phyloP scores from a whole-genome alignment of 2,888 invertebrate genomes.

The Gastrophysa polygoni region DNA sequence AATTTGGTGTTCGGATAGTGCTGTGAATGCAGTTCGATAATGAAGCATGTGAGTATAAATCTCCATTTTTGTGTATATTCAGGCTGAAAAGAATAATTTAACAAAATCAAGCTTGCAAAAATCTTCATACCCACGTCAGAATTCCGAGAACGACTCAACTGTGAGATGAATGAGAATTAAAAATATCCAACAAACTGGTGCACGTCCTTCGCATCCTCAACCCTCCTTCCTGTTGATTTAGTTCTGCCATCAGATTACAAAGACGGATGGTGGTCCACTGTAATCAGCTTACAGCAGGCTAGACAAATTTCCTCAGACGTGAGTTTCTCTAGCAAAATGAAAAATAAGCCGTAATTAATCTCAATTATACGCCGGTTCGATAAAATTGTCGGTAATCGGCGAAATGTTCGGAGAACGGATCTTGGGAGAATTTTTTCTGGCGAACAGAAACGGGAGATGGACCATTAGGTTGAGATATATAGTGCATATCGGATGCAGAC shows the following conservation, averaged over 20 bases:
- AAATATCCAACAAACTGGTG: too few species aligned
- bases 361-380: background rate
- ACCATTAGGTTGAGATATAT: background rate
- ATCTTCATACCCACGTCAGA: too few species aligned
- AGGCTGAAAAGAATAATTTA: too few species aligned
- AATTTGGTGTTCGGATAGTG: too few species aligned
- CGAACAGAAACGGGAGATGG: background rate
- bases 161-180: too few species aligned
- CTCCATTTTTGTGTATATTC: too few species aligned
- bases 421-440: background rate
- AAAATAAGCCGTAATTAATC: background rate
- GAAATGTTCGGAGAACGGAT: background rate
- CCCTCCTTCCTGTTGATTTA: background rate
- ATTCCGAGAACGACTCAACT: too few species aligned
- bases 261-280: background rate
- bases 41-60: too few species aligned
- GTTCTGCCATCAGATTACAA: background rate
- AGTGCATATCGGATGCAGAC: background rate
- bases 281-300: background rate
- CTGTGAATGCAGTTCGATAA: too few species aligned
- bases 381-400: background rate
- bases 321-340: background rate
- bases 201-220: too few species aligned
- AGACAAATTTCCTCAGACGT: background rate
- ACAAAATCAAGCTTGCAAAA: too few species aligned